phyloP scores from a whole-genome alignment of 2,113 vertebrate genomes.

The Silurus meridionalis region DNA sequence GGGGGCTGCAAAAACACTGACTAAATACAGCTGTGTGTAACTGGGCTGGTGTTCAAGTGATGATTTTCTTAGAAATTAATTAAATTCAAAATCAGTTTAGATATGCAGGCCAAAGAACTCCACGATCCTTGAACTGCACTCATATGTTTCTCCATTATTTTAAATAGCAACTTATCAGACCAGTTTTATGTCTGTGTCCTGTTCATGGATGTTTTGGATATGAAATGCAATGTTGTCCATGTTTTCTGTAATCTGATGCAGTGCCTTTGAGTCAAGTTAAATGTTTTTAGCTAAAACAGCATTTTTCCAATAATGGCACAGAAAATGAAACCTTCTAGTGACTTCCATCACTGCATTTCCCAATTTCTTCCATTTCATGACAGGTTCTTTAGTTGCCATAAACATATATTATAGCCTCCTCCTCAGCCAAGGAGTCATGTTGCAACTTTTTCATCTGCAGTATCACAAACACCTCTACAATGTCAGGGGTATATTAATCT shows the following conservation, averaged over 20 bases:
- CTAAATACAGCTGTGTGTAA: conserved; percentile 15
- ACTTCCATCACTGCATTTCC: conserved; percentile 14
- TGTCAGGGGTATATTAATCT: conserved; percentile 54
- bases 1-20: background rate
- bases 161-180: conserved; percentile 4
- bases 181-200: background rate
- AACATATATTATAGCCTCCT: conserved; percentile 34
- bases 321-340: conserved; percentile 10
- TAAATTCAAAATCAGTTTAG: conserved; percentile 15
- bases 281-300: conserved; percentile 11
- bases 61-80: conserved; percentile 10
- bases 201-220: conserved; percentile 19
- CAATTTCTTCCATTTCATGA: conserved; percentile 8
- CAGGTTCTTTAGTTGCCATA: conserved; percentile 36
- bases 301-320: background rate
- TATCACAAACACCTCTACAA: conserved; percentile 45
- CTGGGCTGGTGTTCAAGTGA: background rate
- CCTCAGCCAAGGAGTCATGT: conserved; percentile 28
- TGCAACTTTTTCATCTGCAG: conserved; percentile 40
- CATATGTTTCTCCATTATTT: background rate
- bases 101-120: conserved; percentile 1
- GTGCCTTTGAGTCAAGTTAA: conserved; percentile 18
- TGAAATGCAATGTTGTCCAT: conserved; percentile 28
- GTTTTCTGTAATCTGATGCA: conserved; percentile 30
- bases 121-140: background rate